phyloP scores from a whole-genome alignment of 2,888 invertebrate genomes.

The Polyommatus iphigenia region DNA sequence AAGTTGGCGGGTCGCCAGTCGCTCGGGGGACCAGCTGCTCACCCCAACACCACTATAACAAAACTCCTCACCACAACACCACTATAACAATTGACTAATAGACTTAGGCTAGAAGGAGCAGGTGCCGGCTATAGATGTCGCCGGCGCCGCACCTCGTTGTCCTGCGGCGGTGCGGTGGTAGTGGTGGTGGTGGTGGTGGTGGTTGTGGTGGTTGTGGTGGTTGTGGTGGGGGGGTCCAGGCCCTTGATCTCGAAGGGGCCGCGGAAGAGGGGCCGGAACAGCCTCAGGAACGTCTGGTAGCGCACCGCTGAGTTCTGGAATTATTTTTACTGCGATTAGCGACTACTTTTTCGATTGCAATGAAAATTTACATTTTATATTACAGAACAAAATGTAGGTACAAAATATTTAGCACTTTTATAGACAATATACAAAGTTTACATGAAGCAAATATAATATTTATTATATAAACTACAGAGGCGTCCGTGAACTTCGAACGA shows the following conservation, averaged over 20 bases:
- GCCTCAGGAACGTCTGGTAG: slow-evolving; percentile 85
- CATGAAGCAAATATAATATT: no score
- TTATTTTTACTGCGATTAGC: background rate
- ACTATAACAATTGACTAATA: background rate
- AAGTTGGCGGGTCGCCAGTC: background rate
- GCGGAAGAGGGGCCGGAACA: slow-evolving; percentile 87
- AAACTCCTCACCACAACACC: background rate
- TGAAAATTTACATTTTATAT: no score
- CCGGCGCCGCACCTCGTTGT: slow-evolving; percentile 21
- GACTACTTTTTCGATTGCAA: no score
- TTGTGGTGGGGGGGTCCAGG: slow-evolving; percentile 80
- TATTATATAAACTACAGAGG: background rate
- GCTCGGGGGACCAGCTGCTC: background rate
- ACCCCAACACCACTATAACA: background rate
- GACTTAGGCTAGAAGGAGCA: background rate
- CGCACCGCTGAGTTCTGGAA: slow-evolving; percentile 89
- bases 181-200: slow-evolving; percentile 53
- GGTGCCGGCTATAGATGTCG: background rate
- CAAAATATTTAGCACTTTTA: background rate
- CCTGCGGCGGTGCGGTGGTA: slow-evolving; percentile 39
- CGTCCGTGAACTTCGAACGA: no score
- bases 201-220: slow-evolving; percentile 63
- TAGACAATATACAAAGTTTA: no score
- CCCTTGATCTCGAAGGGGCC: slow-evolving; percentile 88
- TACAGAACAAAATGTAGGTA: no score